Evolutionary conservation across 2,113 vertebrate genomes (phyloP).

Genomic region (Prionailurus bengalensis): DNA sequence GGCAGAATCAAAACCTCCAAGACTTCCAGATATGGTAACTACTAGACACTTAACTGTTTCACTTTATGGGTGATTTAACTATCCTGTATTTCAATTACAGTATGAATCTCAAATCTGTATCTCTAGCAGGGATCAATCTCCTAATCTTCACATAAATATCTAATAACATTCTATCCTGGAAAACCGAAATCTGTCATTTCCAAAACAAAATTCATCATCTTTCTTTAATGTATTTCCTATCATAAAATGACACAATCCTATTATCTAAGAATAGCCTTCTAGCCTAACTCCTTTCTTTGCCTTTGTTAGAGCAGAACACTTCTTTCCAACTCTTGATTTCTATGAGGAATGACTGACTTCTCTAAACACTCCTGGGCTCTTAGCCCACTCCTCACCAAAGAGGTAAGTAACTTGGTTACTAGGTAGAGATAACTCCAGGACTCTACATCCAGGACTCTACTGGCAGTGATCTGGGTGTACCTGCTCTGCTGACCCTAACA

Average conservation of each 20-base stretch:
- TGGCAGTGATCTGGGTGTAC: neutral
- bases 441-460: neutral
- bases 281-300: neutral
- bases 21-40: neutral
- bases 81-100: neutral
- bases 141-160: constrained; percentile 8
- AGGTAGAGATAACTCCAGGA: neutral
- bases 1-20: constrained; percentile 42
- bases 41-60: neutral
- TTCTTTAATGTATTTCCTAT: neutral
- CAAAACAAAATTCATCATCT: constrained; percentile 48
- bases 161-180: neutral
- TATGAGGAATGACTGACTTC: constrained; percentile 9
- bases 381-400: neutral
- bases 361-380: constrained; percentile 8
- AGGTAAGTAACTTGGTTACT: neutral
- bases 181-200: neutral
- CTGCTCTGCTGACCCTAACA: neutral
- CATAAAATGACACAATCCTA: constrained; percentile 35
- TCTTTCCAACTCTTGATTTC: constrained; percentile 44
- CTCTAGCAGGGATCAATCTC: neutral
- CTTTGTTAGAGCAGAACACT: neutral
- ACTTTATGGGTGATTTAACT: neutral
- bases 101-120: neutral
- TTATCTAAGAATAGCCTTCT: constrained; percentile 44